phyloP scores from a whole-genome alignment of 2,113 vertebrate species.

The Pseudorectes ferrugineus region DNA sequence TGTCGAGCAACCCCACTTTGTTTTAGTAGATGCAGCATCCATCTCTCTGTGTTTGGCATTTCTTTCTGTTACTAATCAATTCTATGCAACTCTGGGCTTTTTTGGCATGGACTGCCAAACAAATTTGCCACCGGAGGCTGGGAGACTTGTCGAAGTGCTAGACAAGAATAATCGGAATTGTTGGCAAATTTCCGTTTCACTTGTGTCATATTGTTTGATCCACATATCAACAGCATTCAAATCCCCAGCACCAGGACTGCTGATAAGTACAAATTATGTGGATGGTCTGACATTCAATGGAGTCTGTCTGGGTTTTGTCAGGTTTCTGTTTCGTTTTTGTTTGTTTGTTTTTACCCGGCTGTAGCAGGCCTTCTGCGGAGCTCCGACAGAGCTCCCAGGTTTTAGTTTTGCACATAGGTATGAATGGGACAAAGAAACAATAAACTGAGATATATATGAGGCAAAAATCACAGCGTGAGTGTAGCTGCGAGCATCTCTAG shows the following conservation, averaged over 20 bases:
- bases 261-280: conserved; percentile 7
- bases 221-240: conserved; percentile 27
- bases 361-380: conserved; percentile 25
- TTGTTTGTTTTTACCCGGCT: conserved; percentile 24
- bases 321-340: neutral
- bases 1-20: conserved; percentile 46
- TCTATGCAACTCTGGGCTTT: conserved; percentile 76
- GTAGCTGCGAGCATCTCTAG: conserved; percentile 26
- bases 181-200: conserved; percentile 54
- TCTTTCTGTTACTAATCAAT: conserved; percentile 70
- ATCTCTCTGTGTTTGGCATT: conserved; percentile 56
- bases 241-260: conserved; percentile 23
- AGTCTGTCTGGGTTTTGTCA: conserved; percentile 25
- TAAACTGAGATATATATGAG: conserved; percentile 32
- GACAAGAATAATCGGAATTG: conserved; percentile 30
- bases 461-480: conserved; percentile 17
- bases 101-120: conserved; percentile 68
- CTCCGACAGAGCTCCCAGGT: conserved; percentile 17
- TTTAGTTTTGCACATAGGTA: conserved; percentile 66
- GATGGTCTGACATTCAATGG: conserved; percentile 17
- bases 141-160: conserved; percentile 14
- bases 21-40: conserved; percentile 26
- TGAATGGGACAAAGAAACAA: conserved; percentile 54
- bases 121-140: conserved; percentile 9
- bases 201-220: conserved; percentile 52